phyloP scores from a whole-genome alignment of 2,888 invertebrate species.

The Synergus laeviventris region DNA sequence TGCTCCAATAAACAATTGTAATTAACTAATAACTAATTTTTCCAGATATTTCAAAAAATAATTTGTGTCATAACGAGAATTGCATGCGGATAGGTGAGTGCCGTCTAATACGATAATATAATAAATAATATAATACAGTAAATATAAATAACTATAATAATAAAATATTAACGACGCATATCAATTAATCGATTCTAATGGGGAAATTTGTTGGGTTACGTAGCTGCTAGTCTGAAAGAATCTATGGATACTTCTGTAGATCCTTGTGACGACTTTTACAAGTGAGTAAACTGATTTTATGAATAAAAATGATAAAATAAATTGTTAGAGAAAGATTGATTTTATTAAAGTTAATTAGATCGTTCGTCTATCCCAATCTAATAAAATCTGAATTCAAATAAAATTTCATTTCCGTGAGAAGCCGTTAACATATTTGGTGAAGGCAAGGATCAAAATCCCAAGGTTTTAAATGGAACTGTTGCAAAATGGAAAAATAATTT shows the following conservation, averaged over 20 bases:
- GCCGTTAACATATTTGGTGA: not conserved
- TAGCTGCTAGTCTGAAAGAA: conserved; percentile 84
- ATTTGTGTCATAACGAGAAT: conserved; percentile 81
- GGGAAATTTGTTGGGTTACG: conserved; percentile 47
- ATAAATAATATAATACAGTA: not conserved
- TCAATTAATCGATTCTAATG: conserved; percentile 45
- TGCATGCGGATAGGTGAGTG: conserved; percentile 79
- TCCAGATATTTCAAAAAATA: conserved; percentile 54
- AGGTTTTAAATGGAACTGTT: too few relatives aligned
- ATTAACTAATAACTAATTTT: conserved; percentile 25
- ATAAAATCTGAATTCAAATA: not conserved
- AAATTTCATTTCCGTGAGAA: not conserved
- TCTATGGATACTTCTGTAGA: conserved; percentile 85
- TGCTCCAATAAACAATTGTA: not conserved
- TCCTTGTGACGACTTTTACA: conserved; percentile 90
- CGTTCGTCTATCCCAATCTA: not conserved
- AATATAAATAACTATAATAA: not conserved
- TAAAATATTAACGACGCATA: not conserved
- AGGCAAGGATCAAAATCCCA: not conserved
- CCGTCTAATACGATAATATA: conserved; percentile 10
- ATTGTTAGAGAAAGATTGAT: too few relatives aligned
- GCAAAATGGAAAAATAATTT: too few relatives aligned
- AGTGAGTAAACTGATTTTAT: conserved; percentile 74
- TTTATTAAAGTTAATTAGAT: not conserved
- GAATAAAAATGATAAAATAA: too few relatives aligned